Base-by-base conservation (phyloP, 35 echinoderm and acorn worm genomes). In the Apostichopus japonicus region DNA sequence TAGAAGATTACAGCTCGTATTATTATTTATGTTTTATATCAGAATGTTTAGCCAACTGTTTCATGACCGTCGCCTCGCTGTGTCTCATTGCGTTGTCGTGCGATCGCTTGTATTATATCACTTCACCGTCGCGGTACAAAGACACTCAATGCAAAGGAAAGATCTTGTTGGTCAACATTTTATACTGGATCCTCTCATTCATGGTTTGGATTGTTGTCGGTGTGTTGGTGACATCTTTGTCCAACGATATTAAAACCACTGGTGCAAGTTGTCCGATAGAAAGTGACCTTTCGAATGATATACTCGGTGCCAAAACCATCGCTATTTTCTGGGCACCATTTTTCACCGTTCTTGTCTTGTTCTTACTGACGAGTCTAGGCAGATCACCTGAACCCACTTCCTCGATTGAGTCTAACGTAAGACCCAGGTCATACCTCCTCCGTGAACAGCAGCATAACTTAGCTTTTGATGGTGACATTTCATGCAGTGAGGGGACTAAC, bases 271-370 rank as follows among this genome's bases (percentile, higher is more conserved):
- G 79, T 16, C 79, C 24, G 8, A 54, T 17, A 10, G 17, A 54
- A 14, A 52, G 54, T 52, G 13, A 83, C 3, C 54, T 83, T 54
- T 83, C 79, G 14, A 54, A 83, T 6, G 11, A 54, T 54, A 53
- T 55, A 54, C n/a, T 83, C 13, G 79, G 79, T 17, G 11, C 17
- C 5, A 83, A 83, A 0, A 19, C 44, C 19, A 33, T 83, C 16
- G n/a, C 33, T 10, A 54, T 83, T 11, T 83, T 83, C 54, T 83
- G 79, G 79, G 79, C 33, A 16, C 79, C 79, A 53, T 55, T 83
- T 19, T 3, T 83, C 8, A 55, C 24, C 17, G 8, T 83, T 24
- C 5, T 55, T 13, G 23, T 54, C 17, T 54, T 83, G 54, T 33
- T 55, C 8, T 5, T 83, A 10, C n/a, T 57, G 53, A 57, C 23